A percentile compares a stretch with the other conserved stretches of the same genome.
These are phyloP conservation scores for Mythimna vitellina DNA, from an alignment of 2,888 invertebrate genomes.

Conservation along the genomic window DNA sequence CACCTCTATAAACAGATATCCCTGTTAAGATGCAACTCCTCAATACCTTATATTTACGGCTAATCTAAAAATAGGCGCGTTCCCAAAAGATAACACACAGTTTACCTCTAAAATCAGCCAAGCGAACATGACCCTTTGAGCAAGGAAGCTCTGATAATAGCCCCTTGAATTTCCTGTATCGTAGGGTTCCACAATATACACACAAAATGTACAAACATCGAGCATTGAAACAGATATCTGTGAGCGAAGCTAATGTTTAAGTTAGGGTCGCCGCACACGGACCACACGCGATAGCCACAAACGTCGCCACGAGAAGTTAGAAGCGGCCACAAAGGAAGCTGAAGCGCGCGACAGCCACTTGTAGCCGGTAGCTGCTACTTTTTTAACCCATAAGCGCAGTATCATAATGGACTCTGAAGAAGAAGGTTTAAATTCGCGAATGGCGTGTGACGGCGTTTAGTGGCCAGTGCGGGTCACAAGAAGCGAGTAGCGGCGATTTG, in stretches of 20 bases:
- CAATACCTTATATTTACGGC: slow-evolving; percentile 2
- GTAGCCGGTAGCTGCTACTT: no score
- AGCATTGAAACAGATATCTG: slow-evolving; percentile 27
- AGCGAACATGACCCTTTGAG: slow-evolving; percentile 27
- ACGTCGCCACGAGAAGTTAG: no score
- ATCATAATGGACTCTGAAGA: no score
- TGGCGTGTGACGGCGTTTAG: no score
- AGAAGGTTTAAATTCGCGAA: no score
- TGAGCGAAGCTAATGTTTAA: slow-evolving; percentile 31
- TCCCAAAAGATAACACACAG: slow-evolving; percentile 31
- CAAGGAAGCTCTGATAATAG: slow-evolving; percentile 28
- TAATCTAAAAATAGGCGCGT: slow-evolving; percentile 23
- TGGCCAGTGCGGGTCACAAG: no score
- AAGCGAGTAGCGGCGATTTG: no score
- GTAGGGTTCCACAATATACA: neutral
- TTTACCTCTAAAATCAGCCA: slow-evolving; percentile 45
- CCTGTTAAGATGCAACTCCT: neutral
- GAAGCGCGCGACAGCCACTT: no score
- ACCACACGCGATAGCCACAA: no score
- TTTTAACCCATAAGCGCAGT: no score
- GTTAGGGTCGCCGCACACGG: neutral
- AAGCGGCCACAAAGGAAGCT: no score
- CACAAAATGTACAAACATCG: slow-evolving; percentile 14
- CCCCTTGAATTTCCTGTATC: slow-evolving; percentile 38
- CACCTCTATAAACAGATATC: neutral